These are phyloP conservation scores for Eupithecia exiguata DNA, from an alignment of 2,888 invertebrate species.

Conservation along the genomic window DNA sequence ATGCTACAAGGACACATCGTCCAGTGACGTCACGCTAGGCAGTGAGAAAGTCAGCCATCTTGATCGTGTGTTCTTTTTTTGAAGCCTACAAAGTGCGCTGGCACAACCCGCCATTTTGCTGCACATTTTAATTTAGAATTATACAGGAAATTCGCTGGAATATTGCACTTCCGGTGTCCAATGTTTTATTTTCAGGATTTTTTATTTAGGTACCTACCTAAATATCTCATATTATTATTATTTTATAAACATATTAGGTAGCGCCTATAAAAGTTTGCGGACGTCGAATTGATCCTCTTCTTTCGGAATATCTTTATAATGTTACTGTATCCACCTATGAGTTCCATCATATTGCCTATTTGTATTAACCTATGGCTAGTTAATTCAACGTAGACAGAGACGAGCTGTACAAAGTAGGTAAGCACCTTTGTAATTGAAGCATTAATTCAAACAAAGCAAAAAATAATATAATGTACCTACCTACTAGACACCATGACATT, in stretches of 20 bases:
- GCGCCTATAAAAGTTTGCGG: neutral
- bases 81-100: constrained; percentile 78
- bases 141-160: constrained; percentile 24
- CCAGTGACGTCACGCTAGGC: constrained; percentile 81
- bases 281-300: neutral
- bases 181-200: neutral
- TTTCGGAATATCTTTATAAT: neutral
- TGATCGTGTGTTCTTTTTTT: constrained; percentile 78
- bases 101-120: constrained; percentile 68
- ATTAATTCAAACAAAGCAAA: neutral
- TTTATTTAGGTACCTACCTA: neutral
- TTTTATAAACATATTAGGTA: neutral
- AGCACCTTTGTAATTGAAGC: neutral
- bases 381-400: neutral
- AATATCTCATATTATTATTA: neutral
- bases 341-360: neutral
- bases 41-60: constrained; percentile 83
- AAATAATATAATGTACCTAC: neutral
- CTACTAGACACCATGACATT: constrained; percentile 17
- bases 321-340: neutral
- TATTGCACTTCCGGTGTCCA: neutral
- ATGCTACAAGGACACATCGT: constrained; percentile 76
- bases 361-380: neutral
- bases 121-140: constrained; percentile 55
- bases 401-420: neutral